These are phyloP conservation scores for Champsocephalus esox DNA, from an alignment of 2,797 vertebrate species.

Conservation along the genomic window DNA sequence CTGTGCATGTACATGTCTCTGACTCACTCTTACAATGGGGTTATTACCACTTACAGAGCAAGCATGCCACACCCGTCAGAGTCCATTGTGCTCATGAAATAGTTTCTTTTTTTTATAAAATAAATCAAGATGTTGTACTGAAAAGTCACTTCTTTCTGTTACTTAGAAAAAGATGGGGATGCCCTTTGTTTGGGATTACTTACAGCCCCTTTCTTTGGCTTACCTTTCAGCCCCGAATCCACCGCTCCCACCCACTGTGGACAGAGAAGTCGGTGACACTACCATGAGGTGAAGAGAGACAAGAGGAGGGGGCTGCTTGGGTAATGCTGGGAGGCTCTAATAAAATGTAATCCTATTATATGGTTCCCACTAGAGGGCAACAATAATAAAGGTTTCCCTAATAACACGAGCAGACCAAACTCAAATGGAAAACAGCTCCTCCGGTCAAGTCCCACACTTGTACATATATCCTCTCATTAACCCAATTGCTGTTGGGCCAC, in stretches of 20 bases:
- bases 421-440: conserved; percentile 86
- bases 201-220: conserved; percentile 12
- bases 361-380: conserved; percentile 87
- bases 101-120: neutral
- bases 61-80: neutral
- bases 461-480: conserved; percentile 86
- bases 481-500: conserved; percentile 82
- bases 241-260: conserved; percentile 67
- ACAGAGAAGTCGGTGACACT: conserved; percentile 73
- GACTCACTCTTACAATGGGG: neutral
- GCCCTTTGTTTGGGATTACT: neutral
- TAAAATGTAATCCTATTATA: conserved; percentile 91
- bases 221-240: conserved; percentile 45
- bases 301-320: conserved; percentile 76
- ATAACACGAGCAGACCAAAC: conserved; percentile 85
- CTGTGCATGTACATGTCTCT: conserved; percentile 9
- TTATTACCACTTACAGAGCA: conserved; percentile 9
- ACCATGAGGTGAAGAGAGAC: conserved; percentile 72
- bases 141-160: conserved; percentile 4
- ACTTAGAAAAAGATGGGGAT: conserved; percentile 12
- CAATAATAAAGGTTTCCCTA: conserved; percentile 90
- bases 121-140: neutral
- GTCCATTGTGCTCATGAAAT: neutral
- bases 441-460: conserved; percentile 84
- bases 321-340: conserved; percentile 86